Conservation (phyloP, 2,888 invertebrate species). For the Blomia tropicalis region DNA sequence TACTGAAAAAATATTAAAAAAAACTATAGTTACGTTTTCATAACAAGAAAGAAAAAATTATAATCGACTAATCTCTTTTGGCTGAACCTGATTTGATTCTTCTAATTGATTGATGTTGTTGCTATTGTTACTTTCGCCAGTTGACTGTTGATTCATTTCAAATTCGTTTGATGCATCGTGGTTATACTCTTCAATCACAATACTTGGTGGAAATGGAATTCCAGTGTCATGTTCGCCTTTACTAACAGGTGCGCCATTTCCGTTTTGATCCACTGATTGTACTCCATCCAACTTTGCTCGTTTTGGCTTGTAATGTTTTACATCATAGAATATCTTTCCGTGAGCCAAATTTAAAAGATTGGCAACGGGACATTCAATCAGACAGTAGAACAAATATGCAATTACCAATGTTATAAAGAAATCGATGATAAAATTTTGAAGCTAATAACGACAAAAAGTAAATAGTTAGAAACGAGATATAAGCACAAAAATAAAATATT, state of each 20-base stretch:
- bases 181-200: not conserved
- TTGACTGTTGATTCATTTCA: not conserved
- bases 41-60: not conserved
- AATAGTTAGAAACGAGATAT: not conserved
- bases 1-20: not conserved
- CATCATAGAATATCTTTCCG: constrained; percentile 9
- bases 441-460: constrained; percentile 17
- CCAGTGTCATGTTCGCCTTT: not conserved
- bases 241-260: not conserved
- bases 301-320: not conserved
- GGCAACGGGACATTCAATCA: constrained; percentile 14
- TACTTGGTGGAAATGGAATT: not conserved
- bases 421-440: constrained; percentile 18
- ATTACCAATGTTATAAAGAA: constrained; percentile 9
- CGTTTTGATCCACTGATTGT: not conserved
- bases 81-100: too few relatives aligned
- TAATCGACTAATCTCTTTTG: too few relatives aligned
- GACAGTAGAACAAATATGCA: constrained; percentile 18
- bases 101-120: too few relatives aligned
- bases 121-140: not conserved
- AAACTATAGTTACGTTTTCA: not conserved
- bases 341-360: constrained; percentile 6
- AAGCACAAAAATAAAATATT: not conserved
- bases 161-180: not conserved
- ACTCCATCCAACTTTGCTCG: not conserved